Percentiles rank a stretch among this genome's conserved stretches.
These are phyloP conservation scores for Gambelia wislizenii DNA, from an alignment of 2,797 vertebrate genomes.

Conservation along the genomic window DNA sequence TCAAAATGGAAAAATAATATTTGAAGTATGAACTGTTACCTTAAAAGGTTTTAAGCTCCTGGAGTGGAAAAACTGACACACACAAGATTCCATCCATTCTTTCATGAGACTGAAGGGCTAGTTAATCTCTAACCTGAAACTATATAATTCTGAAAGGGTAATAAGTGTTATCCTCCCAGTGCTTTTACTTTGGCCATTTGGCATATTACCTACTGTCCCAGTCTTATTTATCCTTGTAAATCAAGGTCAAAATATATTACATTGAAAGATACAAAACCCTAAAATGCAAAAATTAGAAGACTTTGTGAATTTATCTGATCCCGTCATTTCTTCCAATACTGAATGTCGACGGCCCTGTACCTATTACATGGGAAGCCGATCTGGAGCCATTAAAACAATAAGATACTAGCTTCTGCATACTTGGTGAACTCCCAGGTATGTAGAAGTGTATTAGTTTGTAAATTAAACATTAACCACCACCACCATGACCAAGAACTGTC, in stretches of 20 bases:
- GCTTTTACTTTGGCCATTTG: slow-evolving; percentile 19
- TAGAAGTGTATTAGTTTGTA: not conserved
- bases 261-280: not conserved
- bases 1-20: not conserved
- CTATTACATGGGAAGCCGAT: not conserved
- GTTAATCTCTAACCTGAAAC: slow-evolving; percentile 34
- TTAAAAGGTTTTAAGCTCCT: slow-evolving; percentile 50
- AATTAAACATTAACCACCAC: not conserved
- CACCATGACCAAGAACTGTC: not conserved
- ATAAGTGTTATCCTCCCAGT: slow-evolving; percentile 45
- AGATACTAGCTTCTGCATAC: not conserved
- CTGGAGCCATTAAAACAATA: not conserved
- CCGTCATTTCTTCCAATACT: not conserved
- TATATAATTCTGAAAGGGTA: not conserved
- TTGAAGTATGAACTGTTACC: slow-evolving; percentile 30
- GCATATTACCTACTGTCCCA: not conserved
- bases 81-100: slow-evolving; percentile 53
- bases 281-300: not conserved
- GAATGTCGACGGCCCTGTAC: not conserved
- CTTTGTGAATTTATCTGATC: not conserved
- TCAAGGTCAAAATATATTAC: slow-evolving; percentile 15
- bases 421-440: not conserved
- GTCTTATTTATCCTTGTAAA: not conserved
- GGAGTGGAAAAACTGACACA: slow-evolving; percentile 45
- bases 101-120: slow-evolving; percentile 37